phyloP scores from a whole-genome alignment of 2,797 vertebrate species.

The Acridotheres tristis region DNA sequence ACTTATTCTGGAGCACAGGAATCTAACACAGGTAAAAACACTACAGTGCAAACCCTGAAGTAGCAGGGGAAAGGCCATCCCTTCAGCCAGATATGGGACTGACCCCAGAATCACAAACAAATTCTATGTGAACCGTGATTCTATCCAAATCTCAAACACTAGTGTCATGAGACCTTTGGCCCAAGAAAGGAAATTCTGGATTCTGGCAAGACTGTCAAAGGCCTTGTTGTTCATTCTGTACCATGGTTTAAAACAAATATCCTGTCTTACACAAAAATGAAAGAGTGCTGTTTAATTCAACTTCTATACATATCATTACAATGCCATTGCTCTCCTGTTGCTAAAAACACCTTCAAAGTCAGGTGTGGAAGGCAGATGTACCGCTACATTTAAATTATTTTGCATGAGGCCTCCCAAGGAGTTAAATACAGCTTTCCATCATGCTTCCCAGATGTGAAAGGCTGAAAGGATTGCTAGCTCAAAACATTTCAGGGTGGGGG shows the following conservation, averaged over 20 bases:
- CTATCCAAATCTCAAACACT: neutral
- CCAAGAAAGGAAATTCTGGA: neutral
- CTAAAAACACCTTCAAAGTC: neutral
- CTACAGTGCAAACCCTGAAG: neutral
- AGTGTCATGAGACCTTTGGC: neutral
- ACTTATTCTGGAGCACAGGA: neutral
- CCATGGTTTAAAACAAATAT: neutral
- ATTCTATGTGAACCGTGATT: neutral
- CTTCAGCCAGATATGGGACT: neutral
- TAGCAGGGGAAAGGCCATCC: neutral
- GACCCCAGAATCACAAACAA: neutral
- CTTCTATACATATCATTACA: neutral
- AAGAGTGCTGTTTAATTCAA: neutral
- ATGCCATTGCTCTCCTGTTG: neutral
- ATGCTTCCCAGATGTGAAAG: neutral
- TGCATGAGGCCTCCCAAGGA: neutral
- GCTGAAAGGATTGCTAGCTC: neutral
- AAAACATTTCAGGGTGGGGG: neutral
- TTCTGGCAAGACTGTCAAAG: neutral
- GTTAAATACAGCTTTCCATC: neutral
- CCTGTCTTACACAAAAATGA: neutral
- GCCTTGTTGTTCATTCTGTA: neutral
- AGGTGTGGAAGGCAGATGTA: neutral
- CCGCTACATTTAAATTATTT: neutral
- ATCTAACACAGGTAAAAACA: neutral